Conservation (phyloP, 1,140 invertebrate species). For the Apis laboriosa region DNA sequence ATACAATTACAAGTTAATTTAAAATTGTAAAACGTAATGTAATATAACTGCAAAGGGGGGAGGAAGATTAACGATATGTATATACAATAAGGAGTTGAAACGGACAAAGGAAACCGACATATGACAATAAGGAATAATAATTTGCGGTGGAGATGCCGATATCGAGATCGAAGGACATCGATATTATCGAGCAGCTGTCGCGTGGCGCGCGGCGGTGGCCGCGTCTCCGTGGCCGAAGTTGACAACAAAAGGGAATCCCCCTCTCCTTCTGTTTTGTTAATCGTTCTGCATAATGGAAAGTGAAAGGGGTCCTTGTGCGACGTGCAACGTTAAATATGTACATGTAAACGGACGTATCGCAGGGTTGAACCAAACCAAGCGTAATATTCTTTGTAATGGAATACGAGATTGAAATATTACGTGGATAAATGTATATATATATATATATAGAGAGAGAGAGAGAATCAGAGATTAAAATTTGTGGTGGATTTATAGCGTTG, state of each 20-base stretch:
- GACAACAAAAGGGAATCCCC: conserved; percentile 41
- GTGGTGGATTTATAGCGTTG: too few species aligned
- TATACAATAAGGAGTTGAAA: background rate
- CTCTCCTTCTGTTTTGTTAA: conserved; percentile 44
- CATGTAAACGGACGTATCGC: conserved; percentile 30
- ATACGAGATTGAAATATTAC: conserved; percentile 12
- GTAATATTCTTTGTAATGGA: conserved; percentile 27
- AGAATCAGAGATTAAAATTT: too few species aligned
- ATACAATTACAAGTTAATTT: too few species aligned
- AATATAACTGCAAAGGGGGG: too few species aligned
- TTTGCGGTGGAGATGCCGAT: conserved; percentile 34
- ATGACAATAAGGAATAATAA: conserved; percentile 27
- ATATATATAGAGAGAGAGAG: too few species aligned
- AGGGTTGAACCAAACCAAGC: conserved; percentile 5
- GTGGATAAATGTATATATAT: too few species aligned
- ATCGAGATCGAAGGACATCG: conserved; percentile 48
- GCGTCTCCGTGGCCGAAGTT: conserved; percentile 13
- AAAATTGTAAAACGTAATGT: too few species aligned
- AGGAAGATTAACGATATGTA: too few species aligned
- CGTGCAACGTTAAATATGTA: conserved; percentile 41
- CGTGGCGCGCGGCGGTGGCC: conserved; percentile 15
- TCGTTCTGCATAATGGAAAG: conserved; percentile 36
- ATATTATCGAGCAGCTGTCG: conserved; percentile 61
- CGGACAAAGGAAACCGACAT: conserved; percentile 15
- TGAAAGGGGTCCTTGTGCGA: conserved; percentile 31